phyloP scores from a whole-genome alignment of 2,888 invertebrate genomes.

The Artemia sinica region DNA sequence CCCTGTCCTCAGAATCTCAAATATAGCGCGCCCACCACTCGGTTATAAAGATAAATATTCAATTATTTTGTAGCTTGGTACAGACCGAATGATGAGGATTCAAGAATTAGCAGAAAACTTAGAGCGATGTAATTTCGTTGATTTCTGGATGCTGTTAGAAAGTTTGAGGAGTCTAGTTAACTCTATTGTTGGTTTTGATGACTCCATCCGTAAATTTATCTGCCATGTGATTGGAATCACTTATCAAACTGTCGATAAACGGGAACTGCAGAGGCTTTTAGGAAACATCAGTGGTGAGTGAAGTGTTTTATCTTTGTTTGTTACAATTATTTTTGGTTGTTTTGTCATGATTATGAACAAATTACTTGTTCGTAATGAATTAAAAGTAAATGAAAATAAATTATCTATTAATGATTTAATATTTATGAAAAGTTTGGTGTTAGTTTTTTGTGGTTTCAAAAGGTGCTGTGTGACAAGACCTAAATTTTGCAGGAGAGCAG shows the following conservation, averaged over 20 bases:
- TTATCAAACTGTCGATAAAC: slow-evolving; percentile 78
- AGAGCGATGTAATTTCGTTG: slow-evolving; percentile 79
- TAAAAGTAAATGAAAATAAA: too few species aligned
- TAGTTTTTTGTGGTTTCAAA: too few species aligned
- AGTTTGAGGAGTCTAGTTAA: slow-evolving; percentile 44
- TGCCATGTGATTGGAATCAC: slow-evolving; percentile 94
- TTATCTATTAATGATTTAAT: too few species aligned
- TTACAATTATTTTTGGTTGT: too few species aligned
- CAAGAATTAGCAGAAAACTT: slow-evolving; percentile 73
- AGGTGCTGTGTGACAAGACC: too few species aligned
- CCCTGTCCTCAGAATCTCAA: slow-evolving; percentile 8
- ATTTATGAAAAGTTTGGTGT: too few species aligned
- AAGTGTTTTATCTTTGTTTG: too few species aligned
- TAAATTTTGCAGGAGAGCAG: too few species aligned
- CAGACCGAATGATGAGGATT: slow-evolving; percentile 69
- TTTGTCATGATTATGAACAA: too few species aligned
- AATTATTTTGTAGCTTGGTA: slow-evolving; percentile 45
- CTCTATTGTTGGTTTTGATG: slow-evolving; percentile 72
- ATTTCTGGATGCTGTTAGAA: slow-evolving; percentile 51
- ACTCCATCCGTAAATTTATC: slow-evolving; percentile 86
- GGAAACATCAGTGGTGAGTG: slow-evolving; percentile 67
- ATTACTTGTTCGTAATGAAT: too few species aligned
- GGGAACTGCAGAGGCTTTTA: slow-evolving; percentile 58
- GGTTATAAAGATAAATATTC: too few species aligned
- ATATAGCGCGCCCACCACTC: too few species aligned